Percentiles rank a stretch among this genome's conserved stretches.
These are phyloP conservation scores for Podarcis raffonei DNA, from an alignment of 2,113 vertebrate species.

Conservation along the genomic window DNA sequence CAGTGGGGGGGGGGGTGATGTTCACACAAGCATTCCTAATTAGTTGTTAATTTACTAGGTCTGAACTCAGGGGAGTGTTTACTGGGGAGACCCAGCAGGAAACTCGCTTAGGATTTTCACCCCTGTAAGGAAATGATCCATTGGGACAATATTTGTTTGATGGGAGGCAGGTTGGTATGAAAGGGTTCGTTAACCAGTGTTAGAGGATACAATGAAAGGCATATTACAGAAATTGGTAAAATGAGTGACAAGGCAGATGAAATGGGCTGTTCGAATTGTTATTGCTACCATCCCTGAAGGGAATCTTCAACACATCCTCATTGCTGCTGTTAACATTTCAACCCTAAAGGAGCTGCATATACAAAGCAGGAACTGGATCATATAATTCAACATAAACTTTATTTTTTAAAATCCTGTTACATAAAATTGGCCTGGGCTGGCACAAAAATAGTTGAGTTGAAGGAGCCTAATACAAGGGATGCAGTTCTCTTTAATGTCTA, in stretches of 20 bases:
- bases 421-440: background rate
- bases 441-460: background rate
- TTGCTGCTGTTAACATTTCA: background rate
- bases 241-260: background rate
- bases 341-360: background rate
- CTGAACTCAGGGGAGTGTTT: background rate
- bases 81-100: background rate
- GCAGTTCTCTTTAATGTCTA: fast-evolving
- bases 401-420: background rate
- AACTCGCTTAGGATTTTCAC: background rate
- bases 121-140: background rate
- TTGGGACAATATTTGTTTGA: background rate
- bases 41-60: background rate
- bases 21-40: background rate
- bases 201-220: background rate
- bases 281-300: background rate
- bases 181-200: background rate
- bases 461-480: background rate
- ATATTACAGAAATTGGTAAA: background rate
- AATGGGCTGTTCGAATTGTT: background rate
- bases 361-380: conserved; percentile 25
- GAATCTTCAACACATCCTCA: background rate
- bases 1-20: background rate
- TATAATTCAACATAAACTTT: background rate
- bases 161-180: background rate